A percentile compares a stretch with the other conserved stretches of the same genome.
These are phyloP conservation scores for Melangyna quadrimaculata DNA, from an alignment of 2,888 invertebrate genomes.

Conservation along the genomic window DNA sequence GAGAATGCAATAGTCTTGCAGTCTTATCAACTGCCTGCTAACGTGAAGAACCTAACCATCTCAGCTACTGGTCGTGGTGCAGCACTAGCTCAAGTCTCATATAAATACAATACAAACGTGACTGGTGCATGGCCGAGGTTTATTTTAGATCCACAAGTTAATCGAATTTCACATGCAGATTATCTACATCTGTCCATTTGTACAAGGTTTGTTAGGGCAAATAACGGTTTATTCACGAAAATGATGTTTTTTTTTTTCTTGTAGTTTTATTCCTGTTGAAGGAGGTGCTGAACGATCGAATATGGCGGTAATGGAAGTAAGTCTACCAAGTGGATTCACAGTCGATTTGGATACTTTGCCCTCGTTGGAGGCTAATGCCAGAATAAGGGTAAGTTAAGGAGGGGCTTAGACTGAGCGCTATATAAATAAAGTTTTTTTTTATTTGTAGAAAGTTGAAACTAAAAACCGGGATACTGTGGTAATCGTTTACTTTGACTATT, in stretches of 20 bases:
- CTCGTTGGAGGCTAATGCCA: conserved; percentile 83
- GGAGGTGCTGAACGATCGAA: conserved; percentile 84
- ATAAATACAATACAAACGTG: conserved; percentile 91
- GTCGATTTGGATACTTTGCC: conserved; percentile 91
- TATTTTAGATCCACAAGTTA: conserved; percentile 93
- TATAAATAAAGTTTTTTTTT: neutral
- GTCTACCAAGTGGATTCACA: conserved; percentile 94
- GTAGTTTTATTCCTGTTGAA: conserved; percentile 77
- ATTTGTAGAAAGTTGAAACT: conserved; percentile 84
- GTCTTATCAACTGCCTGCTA: conserved; percentile 82
- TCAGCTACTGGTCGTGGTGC: conserved; percentile 91
- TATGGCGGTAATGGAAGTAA: conserved; percentile 94
- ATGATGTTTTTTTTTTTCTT: neutral
- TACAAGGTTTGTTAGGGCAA: conserved; percentile 83
- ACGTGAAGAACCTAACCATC: conserved; percentile 86
- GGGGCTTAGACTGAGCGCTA: no score
- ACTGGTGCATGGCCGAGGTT: conserved; percentile 94
- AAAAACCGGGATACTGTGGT: conserved; percentile 85
- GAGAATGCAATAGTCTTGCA: conserved; percentile 92
- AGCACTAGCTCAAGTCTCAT: conserved; percentile 89
- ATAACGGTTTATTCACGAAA: no score
- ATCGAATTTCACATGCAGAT: conserved; percentile 90
- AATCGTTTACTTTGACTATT: conserved; percentile 89
- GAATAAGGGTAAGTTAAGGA: conserved; percentile 76
- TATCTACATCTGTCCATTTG: conserved; percentile 93